A percentile compares a stretch with the other conserved stretches of the same genome.
Evolutionary conservation across 2,888 invertebrate genomes (phyloP).

Genomic region (Escarpia spicata): DNA sequence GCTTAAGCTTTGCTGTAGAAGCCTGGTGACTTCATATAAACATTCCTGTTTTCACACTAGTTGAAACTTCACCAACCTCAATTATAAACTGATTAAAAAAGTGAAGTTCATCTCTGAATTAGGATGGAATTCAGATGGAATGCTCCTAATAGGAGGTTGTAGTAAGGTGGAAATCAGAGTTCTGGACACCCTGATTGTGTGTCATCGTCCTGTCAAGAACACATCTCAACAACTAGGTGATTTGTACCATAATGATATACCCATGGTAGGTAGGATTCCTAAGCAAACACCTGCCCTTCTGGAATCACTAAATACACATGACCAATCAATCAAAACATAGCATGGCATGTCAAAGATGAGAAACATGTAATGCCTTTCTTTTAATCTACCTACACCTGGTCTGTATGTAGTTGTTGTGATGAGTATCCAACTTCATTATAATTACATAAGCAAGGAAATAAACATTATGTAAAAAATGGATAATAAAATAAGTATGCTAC

Average conservation of each 20-base stretch:
- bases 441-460: background rate
- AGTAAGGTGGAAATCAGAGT: background rate
- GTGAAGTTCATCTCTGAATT: background rate
- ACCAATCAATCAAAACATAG: background rate
- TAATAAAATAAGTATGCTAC: background rate
- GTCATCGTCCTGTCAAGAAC: background rate
- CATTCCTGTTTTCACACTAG: too few species aligned
- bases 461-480: background rate
- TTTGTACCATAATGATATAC: background rate
- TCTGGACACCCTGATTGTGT: background rate
- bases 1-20: too few species aligned
- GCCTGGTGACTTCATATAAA: too few species aligned
- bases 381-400: background rate
- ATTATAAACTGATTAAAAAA: background rate
- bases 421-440: background rate
- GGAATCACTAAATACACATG: slow-evolving; percentile 16
- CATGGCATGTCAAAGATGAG: background rate
- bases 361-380: background rate
- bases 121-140: background rate
- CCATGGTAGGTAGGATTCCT: background rate
- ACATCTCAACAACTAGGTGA: background rate
- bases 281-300: background rate
- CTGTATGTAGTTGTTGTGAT: background rate
- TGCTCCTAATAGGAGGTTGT: background rate
- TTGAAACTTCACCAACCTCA: background rate